Base-by-base conservation (phyloP, 2,888 invertebrate species). In the Dusona sp. region DNA sequence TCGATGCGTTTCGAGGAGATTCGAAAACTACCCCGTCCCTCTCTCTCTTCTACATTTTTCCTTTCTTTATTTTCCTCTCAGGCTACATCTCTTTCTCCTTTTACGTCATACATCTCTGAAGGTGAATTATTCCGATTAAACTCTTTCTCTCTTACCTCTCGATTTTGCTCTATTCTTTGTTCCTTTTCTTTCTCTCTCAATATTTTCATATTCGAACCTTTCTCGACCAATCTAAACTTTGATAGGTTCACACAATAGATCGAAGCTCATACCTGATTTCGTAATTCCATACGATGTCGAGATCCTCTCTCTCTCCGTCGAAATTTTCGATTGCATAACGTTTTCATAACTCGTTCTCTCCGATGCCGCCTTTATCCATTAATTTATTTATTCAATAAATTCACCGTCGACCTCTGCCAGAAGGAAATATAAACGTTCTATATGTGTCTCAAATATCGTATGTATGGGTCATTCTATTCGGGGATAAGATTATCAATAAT, bases 61-160 rank as follows among this genome's bases (percentile, higher is more conserved):
- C 25, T 57, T 45, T 45, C 25, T 57, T 4, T 13, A 25, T 2
- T 9, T 48, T 36, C 36, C 42, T 45, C 25, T 38, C 38, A 1
- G 38, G 6, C 9, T 33, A 0, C 36, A 54, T n/a, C 11, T 25
- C 42, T 42, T 42, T 29, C 45, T 16, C 19, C 42, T 64, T 42
- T 13, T n/a, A 61, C 42, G 42, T 57, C 57, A 25, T 54, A 38
- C 42, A 22, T 72, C 22, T 64, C 45, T 38, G 33, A 64, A 11
- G 79, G 51, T 51, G 81, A 86, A 86, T 81, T 79, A 33, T 54
- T 33, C 45, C 73, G 81, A 83, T 80, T 83, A 70, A 74, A 74
- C 74, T 81, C 72, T 80, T 29, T 45, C 45, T 51, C 61, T 36
- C 54, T 45, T 19, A 16, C 33, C 16, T 64, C 61, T 48, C 67